Percentiles rank a stretch among this genome's conserved stretches.
phyloP scores from a whole-genome alignment of 2,797 vertebrate species.

The Micromesistius poutassou region DNA sequence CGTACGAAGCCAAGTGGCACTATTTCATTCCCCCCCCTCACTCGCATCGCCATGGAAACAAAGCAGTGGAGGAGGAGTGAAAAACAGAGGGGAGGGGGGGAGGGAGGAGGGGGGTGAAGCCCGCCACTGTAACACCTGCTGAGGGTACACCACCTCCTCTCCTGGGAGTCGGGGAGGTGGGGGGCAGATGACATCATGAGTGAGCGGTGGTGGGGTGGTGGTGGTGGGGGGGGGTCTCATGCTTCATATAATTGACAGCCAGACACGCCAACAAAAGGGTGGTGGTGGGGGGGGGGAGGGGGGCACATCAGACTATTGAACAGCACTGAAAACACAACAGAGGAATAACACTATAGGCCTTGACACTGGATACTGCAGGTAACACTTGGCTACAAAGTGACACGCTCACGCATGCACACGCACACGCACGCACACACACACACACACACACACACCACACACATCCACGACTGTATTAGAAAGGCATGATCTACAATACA shows the following conservation, averaged over 20 bases:
- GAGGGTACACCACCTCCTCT: not conserved
- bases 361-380: slow-evolving; percentile 49
- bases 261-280: slow-evolving; percentile 32
- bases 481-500: slow-evolving; percentile 69
- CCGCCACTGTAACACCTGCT: not conserved
- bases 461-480: slow-evolving; percentile 59
- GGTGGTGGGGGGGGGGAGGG: too few species aligned
- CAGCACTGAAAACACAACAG: slow-evolving; percentile 34
- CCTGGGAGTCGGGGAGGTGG: slow-evolving; percentile 20
- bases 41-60: not conserved
- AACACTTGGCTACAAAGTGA: slow-evolving; percentile 16
- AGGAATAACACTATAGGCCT: slow-evolving; percentile 58
- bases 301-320: not conserved
- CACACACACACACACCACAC: not conserved
- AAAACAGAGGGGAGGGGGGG: too few species aligned
- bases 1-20: not conserved
- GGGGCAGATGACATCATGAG: slow-evolving; percentile 31
- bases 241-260: slow-evolving; percentile 48
- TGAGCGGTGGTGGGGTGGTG: slow-evolving; percentile 32
- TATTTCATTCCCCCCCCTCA: not conserved
- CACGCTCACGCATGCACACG: slow-evolving; percentile 57
- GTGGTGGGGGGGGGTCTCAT: slow-evolving; percentile 37
- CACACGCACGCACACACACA: slow-evolving; percentile 54
- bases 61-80: not conserved
- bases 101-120: slow-evolving; percentile 40